phyloP scores from a whole-genome alignment of 92 coral and sea anemone species.

The Zoanthus sociatus region DNA sequence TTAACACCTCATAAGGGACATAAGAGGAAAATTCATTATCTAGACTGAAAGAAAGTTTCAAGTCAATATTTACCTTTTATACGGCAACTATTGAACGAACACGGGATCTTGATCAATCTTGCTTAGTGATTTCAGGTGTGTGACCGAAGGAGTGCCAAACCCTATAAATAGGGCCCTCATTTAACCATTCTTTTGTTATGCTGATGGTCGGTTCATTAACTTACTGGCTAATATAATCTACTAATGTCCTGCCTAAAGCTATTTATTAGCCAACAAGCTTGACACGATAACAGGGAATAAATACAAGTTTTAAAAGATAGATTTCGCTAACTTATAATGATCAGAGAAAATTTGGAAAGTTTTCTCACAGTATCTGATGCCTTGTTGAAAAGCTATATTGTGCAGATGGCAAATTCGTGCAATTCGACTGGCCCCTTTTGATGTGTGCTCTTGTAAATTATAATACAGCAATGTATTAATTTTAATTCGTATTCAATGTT shows the following conservation, averaged over 20 bases:
- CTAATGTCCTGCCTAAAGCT: slow-evolving; percentile 92
- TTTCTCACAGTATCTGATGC: background rate
- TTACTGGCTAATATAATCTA: slow-evolving; percentile 63
- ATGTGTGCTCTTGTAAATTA: slow-evolving; percentile 25
- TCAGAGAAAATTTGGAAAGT: background rate
- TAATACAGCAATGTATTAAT: slow-evolving; percentile 44
- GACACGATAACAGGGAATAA: slow-evolving; percentile 52
- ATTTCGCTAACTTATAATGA: slow-evolving; percentile 26
- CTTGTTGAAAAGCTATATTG: background rate
- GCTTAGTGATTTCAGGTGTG: slow-evolving; percentile 38
- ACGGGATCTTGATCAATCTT: slow-evolving; percentile 50
- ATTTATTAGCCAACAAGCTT: slow-evolving; percentile 48
- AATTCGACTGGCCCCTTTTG: slow-evolving; percentile 7
- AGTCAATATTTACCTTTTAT: slow-evolving; percentile 47
- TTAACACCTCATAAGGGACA: background rate
- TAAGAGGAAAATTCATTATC: slow-evolving; percentile 8
- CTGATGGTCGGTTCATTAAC: slow-evolving; percentile 80
- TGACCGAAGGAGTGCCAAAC: slow-evolving; percentile 36
- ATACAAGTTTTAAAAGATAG: slow-evolving; percentile 22
- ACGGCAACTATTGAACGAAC: slow-evolving; percentile 16
- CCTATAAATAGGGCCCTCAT: slow-evolving; percentile 84
- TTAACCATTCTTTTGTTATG: slow-evolving; percentile 77
- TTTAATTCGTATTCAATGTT: slow-evolving; percentile 48
- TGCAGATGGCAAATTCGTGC: slow-evolving; percentile 22
- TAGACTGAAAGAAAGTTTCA: slow-evolving; percentile 15